Evolutionary conservation across 1,140 invertebrate genomes (phyloP), one percentile per base, ranked within the genome.

Genomic region (Pemphigus obesinymphae): DNA sequence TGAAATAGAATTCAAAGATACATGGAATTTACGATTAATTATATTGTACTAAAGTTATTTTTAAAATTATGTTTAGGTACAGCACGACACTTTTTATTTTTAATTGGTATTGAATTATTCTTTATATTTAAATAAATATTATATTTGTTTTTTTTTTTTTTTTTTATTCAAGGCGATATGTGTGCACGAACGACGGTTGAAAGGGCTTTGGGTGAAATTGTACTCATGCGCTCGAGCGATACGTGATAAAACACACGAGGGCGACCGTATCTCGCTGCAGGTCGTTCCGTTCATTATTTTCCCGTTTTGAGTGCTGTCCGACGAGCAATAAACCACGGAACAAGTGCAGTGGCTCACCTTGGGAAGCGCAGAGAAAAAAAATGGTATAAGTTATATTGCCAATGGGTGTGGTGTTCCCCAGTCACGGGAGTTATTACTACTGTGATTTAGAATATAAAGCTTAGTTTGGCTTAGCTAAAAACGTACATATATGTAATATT

Each of bases 331-430:
- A 75, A 75, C 43, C 45, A 50, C 72, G 29, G 40, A 26, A 7
- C 48, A 53, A 53, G 26, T 53, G 72, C 72, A 75, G 48, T 34
- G 45, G 72, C 72, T 75, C 48, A 75, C 72, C 72, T 75, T 75
- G 72, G 48, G 48, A 75, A 75, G 48, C 72, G 72, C 72, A 37
- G 45, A 53, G 45, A 34, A 34, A 29, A 50, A 75, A 50, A 72
- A 26, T n/a, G 48, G 29, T 37, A 23, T n/a, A n/a, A n/a, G n/a
- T n/a, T n/a, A 7, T 29, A 58, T 1, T 26, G 55, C 20, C 61
- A 34, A 40, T 37, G 63, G 20, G 63, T 37, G 63, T 37, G 63
- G 63, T 37, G n/a, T 68, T 20, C 34, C 63, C 63, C 8, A 20
- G 63, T 37, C 31, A 37, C 63, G 20, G 63, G 31, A 68, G 29